Percentiles rank a stretch among this genome's conserved stretches.
Conservation (phyloP, 2,888 invertebrate species). For the Diploptera punctata region DNA sequence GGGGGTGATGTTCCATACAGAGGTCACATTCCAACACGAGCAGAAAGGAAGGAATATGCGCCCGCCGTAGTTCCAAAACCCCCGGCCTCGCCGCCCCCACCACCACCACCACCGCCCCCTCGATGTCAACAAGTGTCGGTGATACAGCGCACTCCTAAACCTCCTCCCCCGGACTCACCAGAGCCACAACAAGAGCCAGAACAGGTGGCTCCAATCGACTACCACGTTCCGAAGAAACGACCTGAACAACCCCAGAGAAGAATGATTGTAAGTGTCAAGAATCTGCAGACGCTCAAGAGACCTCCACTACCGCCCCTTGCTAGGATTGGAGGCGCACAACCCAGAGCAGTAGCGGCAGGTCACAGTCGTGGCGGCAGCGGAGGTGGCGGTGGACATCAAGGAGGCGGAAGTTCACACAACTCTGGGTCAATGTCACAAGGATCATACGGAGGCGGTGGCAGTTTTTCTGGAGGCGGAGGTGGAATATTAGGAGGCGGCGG, state of each 20-base stretch:
- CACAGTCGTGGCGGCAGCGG: slow-evolving; percentile 56
- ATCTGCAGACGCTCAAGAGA: slow-evolving; percentile 47
- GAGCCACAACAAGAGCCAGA: slow-evolving; percentile 64
- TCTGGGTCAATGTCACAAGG: slow-evolving; percentile 50
- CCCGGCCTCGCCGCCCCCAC: no score
- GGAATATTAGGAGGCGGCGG: slow-evolving; percentile 47
- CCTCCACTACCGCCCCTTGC: slow-evolving; percentile 20
- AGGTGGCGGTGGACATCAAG: slow-evolving; percentile 53
- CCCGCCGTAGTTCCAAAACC: slow-evolving; percentile 51
- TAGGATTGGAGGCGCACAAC: slow-evolving; percentile 31
- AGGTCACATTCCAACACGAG: slow-evolving; percentile 70
- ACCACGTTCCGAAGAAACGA: slow-evolving; percentile 77
- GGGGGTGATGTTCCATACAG: slow-evolving; percentile 79
- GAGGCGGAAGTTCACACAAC: slow-evolving; percentile 41
- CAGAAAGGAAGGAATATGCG: slow-evolving; percentile 81
- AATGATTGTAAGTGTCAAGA: slow-evolving; percentile 50
- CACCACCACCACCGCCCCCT: slow-evolving; percentile 52
- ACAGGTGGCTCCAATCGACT: slow-evolving; percentile 89
- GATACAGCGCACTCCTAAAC: slow-evolving; percentile 77
- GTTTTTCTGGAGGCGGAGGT: slow-evolving; percentile 59
- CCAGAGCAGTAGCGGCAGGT: slow-evolving; percentile 52
- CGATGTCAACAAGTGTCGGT: slow-evolving; percentile 66
- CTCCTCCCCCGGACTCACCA: slow-evolving; percentile 45
- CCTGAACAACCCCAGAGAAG: slow-evolving; percentile 42
- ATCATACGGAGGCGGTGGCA: slow-evolving; percentile 58